Evolutionary conservation across 2,888 invertebrate species (phyloP), one percentile per base, ranked within the genome.

Genomic region (Andrena camellia): DNA sequence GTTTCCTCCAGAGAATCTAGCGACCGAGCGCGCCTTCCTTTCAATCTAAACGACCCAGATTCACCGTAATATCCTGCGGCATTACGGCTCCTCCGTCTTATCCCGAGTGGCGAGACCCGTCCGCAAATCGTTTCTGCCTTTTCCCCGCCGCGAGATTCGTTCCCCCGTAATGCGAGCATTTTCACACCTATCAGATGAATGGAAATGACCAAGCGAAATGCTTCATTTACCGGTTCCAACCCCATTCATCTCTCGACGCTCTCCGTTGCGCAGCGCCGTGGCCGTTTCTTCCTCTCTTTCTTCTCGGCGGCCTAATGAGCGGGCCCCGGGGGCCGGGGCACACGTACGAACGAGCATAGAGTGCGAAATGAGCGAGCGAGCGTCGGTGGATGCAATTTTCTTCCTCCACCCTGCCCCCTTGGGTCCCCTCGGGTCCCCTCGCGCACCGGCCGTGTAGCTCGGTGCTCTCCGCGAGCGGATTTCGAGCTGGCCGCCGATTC

Each of bases 381-480:
- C 86, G 88, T 90, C 79, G 87, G 90, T 86, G 88, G 86, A 86
- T 89, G 89, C 88, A 91, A 91, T 91, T 88, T 90, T 87, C 88
- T 85, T 85, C 83, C 78, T 82, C 77, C 77, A 76, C 31, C 67
- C 7, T n/a, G n/a, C n/a, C n/a, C n/a, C n/a, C n/a, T n/a, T n/a
- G n/a, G n/a, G n/a, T n/a, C 60, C 29, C 0, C 33, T 8, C 33
- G 33, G 23, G 60, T 4, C 52, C 78, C 80, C 79, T 63, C 76
- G 29, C 57, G 31, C 23, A 29, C 54, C 29, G 20, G 60, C 75
- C 13, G n/a, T 54, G 78, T 76, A 13, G 8, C 33, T 33, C 62
- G 20, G 23, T 29, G 26, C 70, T 64, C 17, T 67, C 29, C 63
- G 71, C 84, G 76, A 42, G 42, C 42, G 17, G 42, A 42, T 17